These are phyloP conservation scores for Latrodectus geometricus DNA, from an alignment of 1,140 invertebrate genomes.

Conservation along the genomic window DNA sequence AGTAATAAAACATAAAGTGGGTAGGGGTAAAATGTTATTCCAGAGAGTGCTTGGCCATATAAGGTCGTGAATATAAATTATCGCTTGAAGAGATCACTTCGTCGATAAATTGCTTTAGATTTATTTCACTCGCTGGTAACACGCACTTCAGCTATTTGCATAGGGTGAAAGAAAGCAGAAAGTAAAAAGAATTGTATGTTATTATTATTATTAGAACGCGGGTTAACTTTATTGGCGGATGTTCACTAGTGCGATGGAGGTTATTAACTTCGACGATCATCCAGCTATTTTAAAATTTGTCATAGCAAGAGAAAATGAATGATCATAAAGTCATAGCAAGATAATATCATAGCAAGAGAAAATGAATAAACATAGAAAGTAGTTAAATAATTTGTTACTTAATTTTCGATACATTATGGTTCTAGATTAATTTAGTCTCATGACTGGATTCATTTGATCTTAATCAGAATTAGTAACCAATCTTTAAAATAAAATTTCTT, in stretches of 20 bases:
- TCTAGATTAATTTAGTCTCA: too few relatives aligned
- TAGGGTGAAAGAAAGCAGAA: conserved; percentile 26
- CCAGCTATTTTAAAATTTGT: too few relatives aligned
- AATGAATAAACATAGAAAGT: too few relatives aligned
- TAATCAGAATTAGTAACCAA: too few relatives aligned
- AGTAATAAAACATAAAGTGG: conserved; percentile 38
- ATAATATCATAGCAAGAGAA: too few relatives aligned
- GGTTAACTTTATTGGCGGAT: conserved; percentile 45
- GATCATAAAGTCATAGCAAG: too few relatives aligned
- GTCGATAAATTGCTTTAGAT: conserved; percentile 33
- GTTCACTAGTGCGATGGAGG: conserved; percentile 35
- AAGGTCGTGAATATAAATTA: conserved; percentile 39
- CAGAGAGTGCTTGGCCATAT: background rate
- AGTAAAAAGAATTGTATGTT: conserved; percentile 19
- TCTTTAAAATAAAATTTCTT: too few relatives aligned
- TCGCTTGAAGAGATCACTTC: conserved; percentile 40
- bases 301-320: too few relatives aligned
- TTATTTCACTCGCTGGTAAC: conserved; percentile 26
- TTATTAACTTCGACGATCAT: conserved; percentile 16
- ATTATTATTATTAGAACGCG: conserved; percentile 26
- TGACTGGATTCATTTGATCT: too few relatives aligned
- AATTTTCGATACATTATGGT: too few relatives aligned
- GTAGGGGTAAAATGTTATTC: conserved; percentile 1
- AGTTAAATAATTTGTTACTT: too few relatives aligned
- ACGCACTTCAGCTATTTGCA: conserved; percentile 30